Base-by-base conservation (phyloP, 2,113 vertebrate genomes). In the Alethe diademata region DNA sequence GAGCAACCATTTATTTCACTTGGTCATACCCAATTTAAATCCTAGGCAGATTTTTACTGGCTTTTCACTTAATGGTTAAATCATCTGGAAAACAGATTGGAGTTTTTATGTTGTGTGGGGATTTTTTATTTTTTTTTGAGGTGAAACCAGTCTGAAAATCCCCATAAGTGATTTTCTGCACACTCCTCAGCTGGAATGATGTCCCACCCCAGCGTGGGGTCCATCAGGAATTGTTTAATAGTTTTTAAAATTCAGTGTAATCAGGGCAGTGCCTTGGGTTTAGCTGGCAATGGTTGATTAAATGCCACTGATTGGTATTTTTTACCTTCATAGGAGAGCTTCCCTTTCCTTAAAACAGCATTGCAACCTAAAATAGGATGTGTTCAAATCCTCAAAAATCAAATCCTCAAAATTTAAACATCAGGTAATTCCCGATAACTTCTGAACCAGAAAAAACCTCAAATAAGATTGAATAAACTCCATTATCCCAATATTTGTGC, bases 381-480 rank as follows among this genome's bases (percentile, higher is more conserved):
- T 19, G 31, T 25, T 1, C 28, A 6, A 4, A 11, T 18, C 19
- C 47, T 40, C 48, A 5, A 14, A 4, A 4, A 0, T 0, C 1
- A 1, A n/a, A 9, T 61, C 54, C 76, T 78, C 76, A 33, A 51
- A 86, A 84, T 42, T 31, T 25, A 11, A 66, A 31, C 20, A n/a
- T 11, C 14, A 2, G 26, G 48, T 50, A 26, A 16, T 53, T 91
- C 74, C 24, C 64, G 35, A 31, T 54, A 24, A 36, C 69, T 81
- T 24, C 47, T 24, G 57, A 33, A 42, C 8, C 2, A 35, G 28
- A 43, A 88, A 73, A 81, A 84, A 42, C 60, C 88, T 80, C 57
- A 19, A 31, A n/a, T 62, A 85, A 38, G 70, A 9, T 11, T 23
- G 69, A 47, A 47, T 47, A 47, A 81, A 31, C 15, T 64, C 66